Base-by-base conservation (phyloP, 1,140 invertebrate genomes). In the Cydia strobilella region DNA sequence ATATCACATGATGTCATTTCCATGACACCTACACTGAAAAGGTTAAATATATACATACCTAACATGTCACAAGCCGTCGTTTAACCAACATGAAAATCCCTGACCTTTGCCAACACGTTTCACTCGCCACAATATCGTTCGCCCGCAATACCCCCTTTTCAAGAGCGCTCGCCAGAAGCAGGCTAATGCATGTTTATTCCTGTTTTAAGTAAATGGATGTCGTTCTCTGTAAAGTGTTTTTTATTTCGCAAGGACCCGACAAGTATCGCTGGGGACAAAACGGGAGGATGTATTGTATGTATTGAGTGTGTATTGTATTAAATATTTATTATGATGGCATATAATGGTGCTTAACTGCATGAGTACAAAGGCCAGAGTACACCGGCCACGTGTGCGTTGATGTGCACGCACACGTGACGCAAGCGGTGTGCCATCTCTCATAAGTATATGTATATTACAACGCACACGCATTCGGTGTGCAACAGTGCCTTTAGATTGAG, bases 141-240 rank as follows among this genome's bases (percentile, higher is more conserved):
- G 25, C 42, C 4, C 12, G 42, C 12, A n/a, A 69, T 15, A 15
- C n/a, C 65, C 65, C 65, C 31, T 35, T 39, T 31, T 31, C 25
- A 9, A 39, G 31, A 39, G 31, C 27, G 1, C 31, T 39, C 65
- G 15, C 31, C 18, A n/a, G 65, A 35, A 69, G 65, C 31, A 69
- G 65, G 27, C 65, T 69, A 69, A 69, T 69, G 65, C 65, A 69
- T 69, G 65, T 69, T 69, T 69, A 69, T 69, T 69, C 65, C 65
- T 69, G 65, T 18, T 69, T 69, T 69, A 69, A 69, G 65, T 69
- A 69, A 69, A 69, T 69, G 65, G 65, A 69, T 69, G 65, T 69
- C 65, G 65, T 35, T 42, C 65, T 39, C 18, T 69, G 65, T 69
- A 39, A 35, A 35, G 65, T 35, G 31, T 35, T 69, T 69, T 69